Base-by-base conservation (phyloP, 2,797 vertebrate species). In the Sciaenops ocellatus region DNA sequence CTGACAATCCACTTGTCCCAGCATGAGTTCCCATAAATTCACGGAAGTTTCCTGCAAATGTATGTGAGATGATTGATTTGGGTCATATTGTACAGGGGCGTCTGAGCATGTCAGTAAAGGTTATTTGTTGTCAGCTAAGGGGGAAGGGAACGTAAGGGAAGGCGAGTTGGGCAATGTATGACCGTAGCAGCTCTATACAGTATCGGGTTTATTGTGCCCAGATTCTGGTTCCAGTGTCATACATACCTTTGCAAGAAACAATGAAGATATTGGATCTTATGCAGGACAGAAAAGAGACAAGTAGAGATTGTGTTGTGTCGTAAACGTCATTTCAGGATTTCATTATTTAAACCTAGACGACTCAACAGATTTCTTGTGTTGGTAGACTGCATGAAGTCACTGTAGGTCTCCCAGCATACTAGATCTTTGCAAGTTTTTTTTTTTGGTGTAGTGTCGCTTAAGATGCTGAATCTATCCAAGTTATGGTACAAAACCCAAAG, bases 11-110 rank as follows among this genome's bases (percentile, higher is more conserved):
- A 93, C 94, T 95, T 87, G 94, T 94, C 92, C 94, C 94, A 92
- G 94, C 94, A 94, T 95, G 93, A 95, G 94, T 93, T 95, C 92
- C 94, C 93, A 95, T 94, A 96, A 94, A 95, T 93, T 96, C 95
- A 95, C 85, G 91, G 94, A 95, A 90, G 94, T 95, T 95, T 94
- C 95, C 95, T 95, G 94, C 93, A 95, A 96, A 95, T 66, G 95
- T 95, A 93, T 93, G 94, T 76, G 67, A 95, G 87, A 94, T 92
- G 88, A 93, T 94, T 95, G 85, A 95, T 92, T 93, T 90, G 85
- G 87, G 85, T 92, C 86, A 92, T 59, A 74, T 89, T 78, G 79
- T 66, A 80, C 57, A 61, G 68, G 72, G 57, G 75, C 50, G 79
- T 91, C 79, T 73, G 74, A 89, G 72, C 67, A 87, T 68, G 83